Evolutionary conservation across 1,140 invertebrate genomes (phyloP).

Genomic region (Melipona quadrifasciata): DNA sequence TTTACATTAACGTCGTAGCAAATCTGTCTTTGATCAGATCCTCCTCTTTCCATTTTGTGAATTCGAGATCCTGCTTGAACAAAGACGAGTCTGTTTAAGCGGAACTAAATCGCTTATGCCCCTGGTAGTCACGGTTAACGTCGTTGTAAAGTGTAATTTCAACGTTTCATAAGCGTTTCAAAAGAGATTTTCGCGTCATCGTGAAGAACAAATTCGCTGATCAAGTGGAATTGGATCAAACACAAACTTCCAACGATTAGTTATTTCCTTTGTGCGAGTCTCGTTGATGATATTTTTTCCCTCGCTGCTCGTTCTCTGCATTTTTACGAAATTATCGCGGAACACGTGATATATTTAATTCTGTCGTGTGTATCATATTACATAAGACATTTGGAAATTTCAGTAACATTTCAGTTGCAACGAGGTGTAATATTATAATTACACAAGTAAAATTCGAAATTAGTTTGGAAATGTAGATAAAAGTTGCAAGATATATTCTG

Average conservation of each 20-base stretch:
- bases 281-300: slow-evolving; percentile 28
- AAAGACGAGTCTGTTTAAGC: too few relatives aligned
- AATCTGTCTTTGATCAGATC: too few relatives aligned
- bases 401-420: too few relatives aligned
- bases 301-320: too few relatives aligned
- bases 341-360: too few relatives aligned
- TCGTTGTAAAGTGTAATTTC: slow-evolving; percentile 16
- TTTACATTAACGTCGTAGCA: too few relatives aligned
- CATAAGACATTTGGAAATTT: too few relatives aligned
- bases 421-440: too few relatives aligned
- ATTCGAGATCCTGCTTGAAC: background rate
- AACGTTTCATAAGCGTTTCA: slow-evolving; percentile 10
- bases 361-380: too few relatives aligned
- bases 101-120: background rate
- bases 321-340: slow-evolving; percentile 34
- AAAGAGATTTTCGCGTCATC: background rate
- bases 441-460: too few relatives aligned
- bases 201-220: background rate
- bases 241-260: slow-evolving; percentile 3
- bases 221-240: background rate
- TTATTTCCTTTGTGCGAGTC: background rate
- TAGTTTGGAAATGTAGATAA: too few relatives aligned
- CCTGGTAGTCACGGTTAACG: background rate
- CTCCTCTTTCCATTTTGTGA: background rate
- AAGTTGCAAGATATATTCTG: too few relatives aligned